phyloP scores from a whole-genome alignment of 2,113 vertebrate species.

The Phaetusa simplex region DNA sequence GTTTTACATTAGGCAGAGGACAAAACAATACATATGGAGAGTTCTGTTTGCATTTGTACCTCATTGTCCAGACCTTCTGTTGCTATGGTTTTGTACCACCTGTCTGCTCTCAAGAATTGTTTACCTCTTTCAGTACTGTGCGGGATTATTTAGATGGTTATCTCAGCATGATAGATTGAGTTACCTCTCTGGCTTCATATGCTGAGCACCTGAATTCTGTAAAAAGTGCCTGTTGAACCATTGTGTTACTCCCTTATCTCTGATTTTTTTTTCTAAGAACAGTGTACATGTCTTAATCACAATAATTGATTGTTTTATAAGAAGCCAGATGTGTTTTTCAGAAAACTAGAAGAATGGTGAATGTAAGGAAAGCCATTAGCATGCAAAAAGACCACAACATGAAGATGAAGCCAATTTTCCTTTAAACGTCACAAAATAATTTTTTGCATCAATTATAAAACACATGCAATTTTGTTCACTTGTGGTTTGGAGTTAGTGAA shows the following conservation, averaged over 20 bases:
- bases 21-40: constrained; percentile 50
- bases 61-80: constrained; percentile 54
- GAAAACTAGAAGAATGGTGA: neutral
- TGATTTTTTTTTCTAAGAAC: neutral
- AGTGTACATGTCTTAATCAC: neutral
- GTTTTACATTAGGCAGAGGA: constrained; percentile 35
- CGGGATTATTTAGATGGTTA: constrained; percentile 53
- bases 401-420: neutral
- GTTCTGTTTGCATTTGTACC: constrained; percentile 33
- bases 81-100: constrained; percentile 65
- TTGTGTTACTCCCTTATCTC: neutral
- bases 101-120: constrained; percentile 56
- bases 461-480: neutral
- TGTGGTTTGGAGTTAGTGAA: neutral
- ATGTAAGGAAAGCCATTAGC: neutral
- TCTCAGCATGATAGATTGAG: constrained; percentile 41
- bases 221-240: neutral
- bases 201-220: neutral
- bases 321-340: neutral
- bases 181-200: constrained; percentile 35
- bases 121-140: constrained; percentile 8
- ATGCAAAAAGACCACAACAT: neutral
- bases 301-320: neutral
- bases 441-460: neutral
- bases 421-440: neutral